phyloP scores from a whole-genome alignment of 2,888 invertebrate species.

The Laothoe populi region DNA sequence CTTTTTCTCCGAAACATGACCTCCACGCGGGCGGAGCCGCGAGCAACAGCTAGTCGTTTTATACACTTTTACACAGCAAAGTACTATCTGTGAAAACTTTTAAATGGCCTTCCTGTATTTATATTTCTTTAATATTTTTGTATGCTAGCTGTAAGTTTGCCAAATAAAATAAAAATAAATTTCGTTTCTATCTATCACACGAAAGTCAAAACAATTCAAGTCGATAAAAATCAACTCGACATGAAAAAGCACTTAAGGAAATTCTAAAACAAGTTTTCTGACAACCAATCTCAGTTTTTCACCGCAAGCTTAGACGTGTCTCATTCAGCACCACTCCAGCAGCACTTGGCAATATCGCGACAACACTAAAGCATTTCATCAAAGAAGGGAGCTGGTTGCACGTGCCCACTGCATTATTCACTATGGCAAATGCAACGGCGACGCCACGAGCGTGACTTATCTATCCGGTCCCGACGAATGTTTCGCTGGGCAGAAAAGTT shows the following conservation, averaged over 20 bases:
- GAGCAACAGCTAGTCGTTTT: too few species aligned
- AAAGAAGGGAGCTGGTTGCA: slow-evolving; percentile 55
- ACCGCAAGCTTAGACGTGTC: slow-evolving; percentile 44
- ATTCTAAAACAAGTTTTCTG: slow-evolving; percentile 5
- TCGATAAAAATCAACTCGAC: not conserved
- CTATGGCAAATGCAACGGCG: slow-evolving; percentile 72
- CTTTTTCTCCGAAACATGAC: too few species aligned
- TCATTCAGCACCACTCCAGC: slow-evolving; percentile 43
- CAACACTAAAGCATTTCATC: slow-evolving; percentile 67
- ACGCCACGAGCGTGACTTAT: slow-evolving; percentile 71
- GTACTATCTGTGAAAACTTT: too few species aligned
- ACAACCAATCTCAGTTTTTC: slow-evolving; percentile 39
- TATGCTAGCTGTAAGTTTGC: too few species aligned
- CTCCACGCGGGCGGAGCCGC: too few species aligned
- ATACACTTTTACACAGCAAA: too few species aligned
- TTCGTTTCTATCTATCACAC: not conserved
- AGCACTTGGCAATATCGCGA: slow-evolving; percentile 53
- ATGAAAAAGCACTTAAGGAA: not conserved
- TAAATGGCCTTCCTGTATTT: too few species aligned
- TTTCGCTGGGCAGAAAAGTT: slow-evolving; percentile 62
- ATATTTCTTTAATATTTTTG: too few species aligned
- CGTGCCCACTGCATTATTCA: slow-evolving; percentile 78
- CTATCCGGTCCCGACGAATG: slow-evolving; percentile 62
- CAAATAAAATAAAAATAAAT: not conserved
- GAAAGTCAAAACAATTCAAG: not conserved